Percentiles rank a stretch among this genome's conserved stretches.
These are phyloP conservation scores for Eretmocerus hayati DNA, from an alignment of 2,888 invertebrate species.

Conservation along the genomic window DNA sequence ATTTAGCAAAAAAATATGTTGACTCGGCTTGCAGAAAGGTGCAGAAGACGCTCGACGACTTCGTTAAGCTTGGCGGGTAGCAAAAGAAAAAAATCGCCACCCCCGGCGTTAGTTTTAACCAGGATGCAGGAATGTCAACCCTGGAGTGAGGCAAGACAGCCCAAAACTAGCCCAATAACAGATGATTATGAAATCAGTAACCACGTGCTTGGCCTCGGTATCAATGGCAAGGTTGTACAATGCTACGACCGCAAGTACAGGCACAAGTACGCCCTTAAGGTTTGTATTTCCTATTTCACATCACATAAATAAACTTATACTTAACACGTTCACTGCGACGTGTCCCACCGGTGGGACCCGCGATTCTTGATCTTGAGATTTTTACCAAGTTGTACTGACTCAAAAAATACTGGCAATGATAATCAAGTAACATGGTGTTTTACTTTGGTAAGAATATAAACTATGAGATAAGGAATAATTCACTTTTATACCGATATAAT, in stretches of 20 bases:
- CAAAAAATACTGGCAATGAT: neutral
- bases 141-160: constrained; percentile 35
- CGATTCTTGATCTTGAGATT: too few relatives aligned
- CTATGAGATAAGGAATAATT: too few relatives aligned
- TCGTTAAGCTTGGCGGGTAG: constrained; percentile 4
- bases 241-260: constrained; percentile 73
- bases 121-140: neutral
- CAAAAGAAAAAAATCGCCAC: constrained; percentile 21
- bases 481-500: too few relatives aligned
- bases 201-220: constrained; percentile 90
- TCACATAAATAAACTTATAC: too few relatives aligned
- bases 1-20: constrained; percentile 9
- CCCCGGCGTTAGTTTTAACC: constrained; percentile 2
- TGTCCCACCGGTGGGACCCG: too few relatives aligned
- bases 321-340: too few relatives aligned
- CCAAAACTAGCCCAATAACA: constrained; percentile 76
- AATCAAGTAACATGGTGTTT: too few relatives aligned
- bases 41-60: constrained; percentile 12
- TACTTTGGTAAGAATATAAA: too few relatives aligned
- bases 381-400: neutral
- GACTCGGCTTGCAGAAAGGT: constrained; percentile 19
- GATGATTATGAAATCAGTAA: constrained; percentile 90
- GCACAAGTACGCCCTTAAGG: constrained; percentile 86
- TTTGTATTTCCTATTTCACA: constrained; percentile 38
- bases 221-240: constrained; percentile 98